Base-by-base conservation (phyloP, 2,888 invertebrate species). In the Pantelozetes paolii region DNA sequence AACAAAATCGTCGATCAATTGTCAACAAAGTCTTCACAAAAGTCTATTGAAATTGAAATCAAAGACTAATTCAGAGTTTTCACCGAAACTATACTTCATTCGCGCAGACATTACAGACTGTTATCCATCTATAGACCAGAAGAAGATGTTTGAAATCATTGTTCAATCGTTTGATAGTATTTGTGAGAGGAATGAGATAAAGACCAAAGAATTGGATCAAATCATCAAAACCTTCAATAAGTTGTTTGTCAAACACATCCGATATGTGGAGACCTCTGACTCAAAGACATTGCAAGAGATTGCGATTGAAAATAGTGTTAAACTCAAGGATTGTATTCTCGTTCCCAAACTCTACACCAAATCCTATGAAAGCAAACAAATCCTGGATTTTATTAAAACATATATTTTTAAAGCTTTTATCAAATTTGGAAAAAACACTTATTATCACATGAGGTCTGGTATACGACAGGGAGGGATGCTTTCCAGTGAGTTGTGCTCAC, bases 91-190 rank as follows among this genome's bases (percentile, higher is more conserved):
- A 13, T 73, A 50, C 20, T 73, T 69, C 50, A 67, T 73, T 54
- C 18, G 73, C 18, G 69, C 67, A 1, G 73, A 73, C 28, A 70
- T 73, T 13, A 18, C 28, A 1, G 30, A 70, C 50, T 73, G 73
- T 57, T 73, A 73, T 70, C 73, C 73, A n/a, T 57, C 54, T 54
- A 70, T 73, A 9, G 30, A 70, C 36, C 73, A 73, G 32, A 69
- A 45, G 0, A 73, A 69, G 50, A 40, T 73, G 36, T 69, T 50
- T 40, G 48, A 36, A 8, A 45, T 72, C 2, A 62, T 67, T 23
- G 67, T 42, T 0, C 2, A 42, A 40, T 23, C 23, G 15, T 23
- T 67, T 8, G 11, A 67, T 67, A 23, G 23, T 13, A 36, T 8
- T 67, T 15, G 32, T 42, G n/a, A n/a, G n/a, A n/a, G n/a, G 26